Base-by-base conservation (phyloP, 2,888 invertebrate species). In the Nipponacmea schrenckii region DNA sequence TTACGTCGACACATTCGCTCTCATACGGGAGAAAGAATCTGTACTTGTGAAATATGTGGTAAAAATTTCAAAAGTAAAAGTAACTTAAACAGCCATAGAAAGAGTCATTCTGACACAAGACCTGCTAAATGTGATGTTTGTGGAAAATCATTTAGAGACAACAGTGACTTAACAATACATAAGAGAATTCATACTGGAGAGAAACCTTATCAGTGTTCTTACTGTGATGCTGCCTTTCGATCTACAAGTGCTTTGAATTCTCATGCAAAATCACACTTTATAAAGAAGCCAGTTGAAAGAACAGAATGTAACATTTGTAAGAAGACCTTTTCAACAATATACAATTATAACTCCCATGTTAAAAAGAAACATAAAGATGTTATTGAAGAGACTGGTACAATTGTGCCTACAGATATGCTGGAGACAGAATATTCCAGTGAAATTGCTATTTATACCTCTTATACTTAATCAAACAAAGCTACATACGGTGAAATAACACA, bases 1-100 rank as follows among this genome's bases (percentile, higher is more conserved):
- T 69, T 74, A 20, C 46, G 31, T 7, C 15, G 15, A 14, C 74
- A 74, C 45, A 56, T 62, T 64, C 67, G 39, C 5, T 27, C 39
- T 10, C 75, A 75, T 44, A 44, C 46, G 0, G 46, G 31, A 17
- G 72, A 70, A 26, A 67, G 69, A 50, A 24, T 17, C 7, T 69
- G 27, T 26, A 69, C 63, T 64, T 75, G 75, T 65, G 67, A 65
- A 44, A 65, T 71, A 7, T 75, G 75, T 68, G 67, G 66, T 26
- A 75, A 73, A 62, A 12, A 62, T 7, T 75, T 65, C 64, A 75
- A 71, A 64, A 73, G 71, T 4, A 64, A 62, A 14, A 73, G 72
- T 63, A 72, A 70, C 10, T 46, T 75, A 10, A 62, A 14, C 5
- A 73, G 62, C 27, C 75, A 75, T 48, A 48, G 62, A 10, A 56